These are phyloP conservation scores for Tachuris rubrigastra DNA, from an alignment of 2,113 vertebrate species.

Conservation along the genomic window DNA sequence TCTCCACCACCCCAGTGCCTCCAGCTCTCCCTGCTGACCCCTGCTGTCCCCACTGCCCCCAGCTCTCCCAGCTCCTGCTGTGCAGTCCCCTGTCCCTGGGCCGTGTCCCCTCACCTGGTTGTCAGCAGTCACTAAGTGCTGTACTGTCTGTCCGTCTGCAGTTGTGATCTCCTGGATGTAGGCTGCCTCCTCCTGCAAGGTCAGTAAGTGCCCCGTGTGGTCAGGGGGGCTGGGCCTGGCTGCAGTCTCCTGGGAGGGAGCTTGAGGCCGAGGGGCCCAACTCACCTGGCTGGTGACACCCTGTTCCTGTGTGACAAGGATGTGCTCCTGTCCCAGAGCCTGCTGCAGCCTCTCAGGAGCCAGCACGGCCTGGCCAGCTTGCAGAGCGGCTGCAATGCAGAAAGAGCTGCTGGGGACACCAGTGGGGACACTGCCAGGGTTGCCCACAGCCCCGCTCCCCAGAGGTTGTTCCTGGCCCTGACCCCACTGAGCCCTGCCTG, in stretches of 20 bases:
- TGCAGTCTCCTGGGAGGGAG: accelerated
- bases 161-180: slow-evolving; percentile 98
- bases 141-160: slow-evolving; percentile 91
- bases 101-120: slow-evolving; percentile 80
- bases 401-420: accelerated
- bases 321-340: slow-evolving; percentile 89
- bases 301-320: slow-evolving; percentile 92
- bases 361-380: slow-evolving; percentile 82
- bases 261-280: accelerated
- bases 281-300: slow-evolving; percentile 84
- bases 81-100: accelerated
- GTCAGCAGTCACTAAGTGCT: slow-evolving; percentile 92
- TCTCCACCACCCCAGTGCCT: background rate
- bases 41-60: background rate
- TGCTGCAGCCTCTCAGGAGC: slow-evolving; percentile 84
- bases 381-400: slow-evolving; percentile 76
- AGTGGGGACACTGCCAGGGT: background rate
- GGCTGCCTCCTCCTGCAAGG: slow-evolving; percentile 86
- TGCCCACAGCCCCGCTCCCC: accelerated
- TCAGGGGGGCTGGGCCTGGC: background rate
- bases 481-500: background rate
- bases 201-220: background rate
- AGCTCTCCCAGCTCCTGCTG: background rate
- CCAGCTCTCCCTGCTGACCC: background rate
- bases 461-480: background rate